Percentiles rank a stretch among this genome's conserved stretches.
phyloP scores from a whole-genome alignment of 2,113 vertebrate genomes.

The Labeo catla region DNA sequence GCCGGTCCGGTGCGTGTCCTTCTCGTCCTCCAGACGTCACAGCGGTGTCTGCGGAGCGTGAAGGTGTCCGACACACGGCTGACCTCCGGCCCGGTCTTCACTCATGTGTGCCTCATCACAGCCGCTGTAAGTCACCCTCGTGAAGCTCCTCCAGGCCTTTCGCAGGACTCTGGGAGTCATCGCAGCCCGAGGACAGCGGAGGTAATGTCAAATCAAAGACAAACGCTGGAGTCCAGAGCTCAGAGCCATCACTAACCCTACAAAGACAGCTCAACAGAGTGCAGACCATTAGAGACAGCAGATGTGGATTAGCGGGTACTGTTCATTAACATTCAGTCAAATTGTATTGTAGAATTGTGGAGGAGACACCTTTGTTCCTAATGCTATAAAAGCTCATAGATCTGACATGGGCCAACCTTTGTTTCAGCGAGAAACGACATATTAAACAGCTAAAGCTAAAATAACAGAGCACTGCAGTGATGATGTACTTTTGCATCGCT shows the following conservation, averaged over 20 bases:
- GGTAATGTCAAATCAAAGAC: slow-evolving; percentile 76
- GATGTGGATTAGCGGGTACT: not conserved
- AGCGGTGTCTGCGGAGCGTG: slow-evolving; percentile 50
- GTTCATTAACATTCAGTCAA: not conserved
- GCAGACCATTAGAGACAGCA: not conserved
- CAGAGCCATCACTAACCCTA: slow-evolving; percentile 33
- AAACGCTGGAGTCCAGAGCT: slow-evolving; percentile 55
- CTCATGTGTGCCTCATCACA: slow-evolving; percentile 47
- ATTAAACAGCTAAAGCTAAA: not conserved
- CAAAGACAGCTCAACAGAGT: not conserved
- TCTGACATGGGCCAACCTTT: not conserved
- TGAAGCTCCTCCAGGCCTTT: slow-evolving; percentile 69
- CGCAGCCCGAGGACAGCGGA: slow-evolving; percentile 61
- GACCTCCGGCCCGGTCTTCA: slow-evolving; percentile 13
- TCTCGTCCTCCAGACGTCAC: slow-evolving; percentile 25
- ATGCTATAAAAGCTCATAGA: not conserved
- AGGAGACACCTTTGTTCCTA: not conserved
- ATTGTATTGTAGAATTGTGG: not conserved
- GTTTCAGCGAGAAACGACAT: not conserved
- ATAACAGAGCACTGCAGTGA: not conserved
- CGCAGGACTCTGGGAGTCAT: slow-evolving; percentile 65
- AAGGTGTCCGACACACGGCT: slow-evolving; percentile 54
- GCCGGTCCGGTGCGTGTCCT: slow-evolving; percentile 32
- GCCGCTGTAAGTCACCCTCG: slow-evolving; percentile 70
- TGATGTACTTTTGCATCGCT: not conserved